These are phyloP conservation scores for Digitonthophagus gazella DNA, from an alignment of 2,888 invertebrate species.

Conservation along the genomic window DNA sequence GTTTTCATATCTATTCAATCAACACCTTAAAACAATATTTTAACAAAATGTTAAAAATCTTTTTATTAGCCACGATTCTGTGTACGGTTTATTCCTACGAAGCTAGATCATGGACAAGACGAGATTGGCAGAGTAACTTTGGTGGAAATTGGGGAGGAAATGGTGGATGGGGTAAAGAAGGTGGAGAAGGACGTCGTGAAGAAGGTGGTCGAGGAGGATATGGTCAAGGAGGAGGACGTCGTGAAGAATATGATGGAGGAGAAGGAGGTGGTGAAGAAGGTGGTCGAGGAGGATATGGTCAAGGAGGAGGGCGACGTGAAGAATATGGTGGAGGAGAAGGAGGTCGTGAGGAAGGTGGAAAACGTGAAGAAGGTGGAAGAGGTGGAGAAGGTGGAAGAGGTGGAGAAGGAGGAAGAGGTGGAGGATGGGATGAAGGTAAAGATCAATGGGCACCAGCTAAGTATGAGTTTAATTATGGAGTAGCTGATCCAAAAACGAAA, in stretches of 20 bases:
- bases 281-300: background rate
- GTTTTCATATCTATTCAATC: constrained; percentile 5
- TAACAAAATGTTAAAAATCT: constrained; percentile 19
- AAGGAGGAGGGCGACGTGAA: background rate
- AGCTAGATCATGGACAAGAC: constrained; percentile 4
- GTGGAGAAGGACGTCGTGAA: background rate
- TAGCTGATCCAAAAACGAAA: constrained; percentile 51
- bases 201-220: background rate
- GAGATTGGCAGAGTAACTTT: constrained; percentile 4
- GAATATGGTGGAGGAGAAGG: background rate
- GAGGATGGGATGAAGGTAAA: constrained; percentile 12
- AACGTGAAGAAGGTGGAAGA: constrained; percentile 45
- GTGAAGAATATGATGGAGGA: background rate
- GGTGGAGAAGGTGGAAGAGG: constrained; percentile 11
- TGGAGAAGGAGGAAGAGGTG: constrained; percentile 4
- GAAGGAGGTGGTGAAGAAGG: background rate
- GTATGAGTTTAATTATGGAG: constrained; percentile 50
- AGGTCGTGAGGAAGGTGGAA: constrained; percentile 33
- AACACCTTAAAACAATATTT: background rate
- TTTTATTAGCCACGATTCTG: constrained; percentile 5
- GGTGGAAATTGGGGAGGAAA: constrained; percentile 4
- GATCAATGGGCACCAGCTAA: constrained; percentile 44
- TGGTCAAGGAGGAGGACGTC: background rate
- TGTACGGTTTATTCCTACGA: constrained; percentile 3
- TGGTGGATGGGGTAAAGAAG: background rate